phyloP scores from a whole-genome alignment of 2,797 vertebrate genomes.

The Acridotheres tristis region DNA sequence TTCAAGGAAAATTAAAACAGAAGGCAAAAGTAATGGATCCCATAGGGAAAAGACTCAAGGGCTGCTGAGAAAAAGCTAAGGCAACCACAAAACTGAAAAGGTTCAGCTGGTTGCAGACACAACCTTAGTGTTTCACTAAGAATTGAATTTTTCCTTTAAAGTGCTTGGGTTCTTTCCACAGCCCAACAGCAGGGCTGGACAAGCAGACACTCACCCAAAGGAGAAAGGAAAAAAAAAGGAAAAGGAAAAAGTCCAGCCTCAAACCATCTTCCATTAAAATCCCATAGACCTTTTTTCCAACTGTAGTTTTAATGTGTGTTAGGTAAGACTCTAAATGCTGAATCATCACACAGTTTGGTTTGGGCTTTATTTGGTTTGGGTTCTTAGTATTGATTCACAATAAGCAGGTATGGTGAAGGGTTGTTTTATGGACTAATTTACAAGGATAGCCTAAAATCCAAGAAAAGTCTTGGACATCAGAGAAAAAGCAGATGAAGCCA shows the following conservation, averaged over 20 bases:
- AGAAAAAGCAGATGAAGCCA: neutral
- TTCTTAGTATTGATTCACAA: neutral
- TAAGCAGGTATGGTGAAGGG: neutral
- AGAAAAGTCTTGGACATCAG: neutral
- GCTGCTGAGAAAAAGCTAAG: constrained; percentile 16
- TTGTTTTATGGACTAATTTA: neutral
- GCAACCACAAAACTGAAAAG: neutral
- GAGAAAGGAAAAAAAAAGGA: neutral
- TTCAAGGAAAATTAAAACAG: neutral
- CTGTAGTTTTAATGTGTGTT: neutral
- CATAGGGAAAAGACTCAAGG: neutral
- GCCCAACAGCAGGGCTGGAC: neutral
- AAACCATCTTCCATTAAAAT: neutral
- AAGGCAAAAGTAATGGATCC: constrained; percentile 24
- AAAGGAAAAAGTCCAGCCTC: neutral
- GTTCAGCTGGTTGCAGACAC: constrained; percentile 16
- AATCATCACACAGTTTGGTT: neutral
- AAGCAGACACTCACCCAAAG: neutral
- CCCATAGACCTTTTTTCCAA: neutral
- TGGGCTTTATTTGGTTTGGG: neutral
- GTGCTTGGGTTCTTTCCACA: neutral
- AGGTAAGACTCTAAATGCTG: neutral
- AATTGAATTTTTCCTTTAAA: neutral
- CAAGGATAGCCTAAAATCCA: neutral
- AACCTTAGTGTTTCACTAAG: neutral